These are phyloP conservation scores for Cyclophora punctaria DNA, from an alignment of 2,888 invertebrate species.

Conservation along the genomic window DNA sequence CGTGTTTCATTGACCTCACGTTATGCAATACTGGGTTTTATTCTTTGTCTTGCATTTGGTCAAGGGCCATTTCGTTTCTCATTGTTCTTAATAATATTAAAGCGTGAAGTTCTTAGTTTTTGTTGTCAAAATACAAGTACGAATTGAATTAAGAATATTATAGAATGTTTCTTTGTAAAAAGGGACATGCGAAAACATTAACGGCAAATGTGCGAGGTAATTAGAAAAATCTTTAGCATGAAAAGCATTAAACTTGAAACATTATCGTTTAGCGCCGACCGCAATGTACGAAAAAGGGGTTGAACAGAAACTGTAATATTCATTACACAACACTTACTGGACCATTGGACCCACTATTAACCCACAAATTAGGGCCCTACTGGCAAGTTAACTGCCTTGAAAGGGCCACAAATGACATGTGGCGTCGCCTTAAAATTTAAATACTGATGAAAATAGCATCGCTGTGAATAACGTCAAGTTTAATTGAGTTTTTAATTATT, in stretches of 20 bases:
- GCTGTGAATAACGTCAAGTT: constrained; percentile 4
- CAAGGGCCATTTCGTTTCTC: too few relatives aligned
- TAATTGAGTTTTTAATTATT: constrained; percentile 34
- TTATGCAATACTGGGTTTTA: too few relatives aligned
- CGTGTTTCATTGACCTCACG: constrained; percentile 14
- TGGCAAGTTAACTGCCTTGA: constrained; percentile 53
- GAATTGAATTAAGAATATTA: too few relatives aligned
- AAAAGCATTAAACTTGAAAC: too few relatives aligned
- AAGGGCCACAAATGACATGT: constrained; percentile 52
- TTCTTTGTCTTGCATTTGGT: too few relatives aligned
- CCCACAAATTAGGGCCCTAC: constrained; percentile 54
- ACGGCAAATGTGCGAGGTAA: too few relatives aligned
- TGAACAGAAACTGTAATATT: constrained; percentile 40
- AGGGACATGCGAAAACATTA: too few relatives aligned
- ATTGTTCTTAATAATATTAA: too few relatives aligned
- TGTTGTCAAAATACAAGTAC: too few relatives aligned
- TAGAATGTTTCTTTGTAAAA: too few relatives aligned
- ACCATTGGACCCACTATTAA: constrained; percentile 53
- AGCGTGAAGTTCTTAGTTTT: too few relatives aligned
- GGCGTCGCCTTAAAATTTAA: constrained; percentile 32
- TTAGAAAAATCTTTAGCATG: too few relatives aligned
- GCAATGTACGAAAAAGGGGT: constrained; percentile 29
- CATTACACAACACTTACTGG: constrained; percentile 58
- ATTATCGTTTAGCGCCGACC: constrained; percentile 6
- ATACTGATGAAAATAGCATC: constrained; percentile 10